Evolutionary conservation across 2,888 invertebrate genomes (phyloP), one percentile per base, ranked within the genome.

Genomic region (Panorpa germanica): DNA sequence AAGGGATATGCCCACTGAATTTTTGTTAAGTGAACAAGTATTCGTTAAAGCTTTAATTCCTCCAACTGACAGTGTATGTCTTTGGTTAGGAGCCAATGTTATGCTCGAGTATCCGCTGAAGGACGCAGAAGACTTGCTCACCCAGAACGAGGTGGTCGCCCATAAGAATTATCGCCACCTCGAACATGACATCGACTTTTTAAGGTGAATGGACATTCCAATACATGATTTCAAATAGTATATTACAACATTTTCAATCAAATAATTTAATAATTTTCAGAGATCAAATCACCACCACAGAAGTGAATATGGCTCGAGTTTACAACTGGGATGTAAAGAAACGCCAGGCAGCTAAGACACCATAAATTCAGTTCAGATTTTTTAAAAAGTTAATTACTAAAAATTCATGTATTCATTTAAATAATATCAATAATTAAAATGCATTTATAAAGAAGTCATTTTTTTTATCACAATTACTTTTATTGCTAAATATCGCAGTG

Each of bases 261-360:
- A 6, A 25, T 8, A 28, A 6, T 17, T 34, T 26, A 27, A 27
- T 34, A 13, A 29, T 34, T 29, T 26, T 42, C 50, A 78, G 93
- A 47, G 95, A 96, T 62, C 96, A 96, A 57, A 81, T 86, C 47
- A 98, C 96, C 10, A 96, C 93, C 12, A 86, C 90, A 25, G 96
- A 98, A 70, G 96, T 96, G 14, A 96, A 95, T 53, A 93, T 96
- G 88, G 95, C 96, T 17, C 65, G 96, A 49, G 88, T 96, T 14
- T 93, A 85, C 53, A 96, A 96, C 55, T 95, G 93, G 93, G 86
- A 93, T 58, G 90, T 96, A 3, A 93, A 91, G 53, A 70, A 75
- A 47, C 70, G 86, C 39, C 81, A 86, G 54, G 73, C 78, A 21
- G 70, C 69, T 22, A 72, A 71, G 47, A 56, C 56, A 14, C 43